Percentiles rank a stretch among this genome's conserved stretches.
Conservation (phyloP, 2,113 vertebrate species). For the Zosterops japonicus region DNA sequence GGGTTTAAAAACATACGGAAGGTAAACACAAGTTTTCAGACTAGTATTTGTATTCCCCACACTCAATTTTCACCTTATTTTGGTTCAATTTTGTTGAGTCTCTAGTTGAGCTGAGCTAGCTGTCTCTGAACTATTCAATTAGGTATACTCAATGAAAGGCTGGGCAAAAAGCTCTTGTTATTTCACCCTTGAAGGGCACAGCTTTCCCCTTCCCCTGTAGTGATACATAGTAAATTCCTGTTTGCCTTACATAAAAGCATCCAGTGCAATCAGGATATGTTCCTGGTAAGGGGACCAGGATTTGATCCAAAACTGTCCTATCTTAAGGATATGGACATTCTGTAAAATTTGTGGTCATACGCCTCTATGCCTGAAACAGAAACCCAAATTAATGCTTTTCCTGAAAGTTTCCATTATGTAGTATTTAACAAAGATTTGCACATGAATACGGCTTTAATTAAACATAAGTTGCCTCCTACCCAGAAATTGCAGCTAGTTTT, state of each 20-base stretch:
- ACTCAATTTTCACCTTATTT: background rate
- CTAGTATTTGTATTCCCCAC: background rate
- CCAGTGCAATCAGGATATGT: background rate
- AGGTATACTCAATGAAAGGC: background rate
- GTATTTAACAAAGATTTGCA: background rate
- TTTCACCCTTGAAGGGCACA: background rate
- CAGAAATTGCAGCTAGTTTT: conserved; percentile 92
- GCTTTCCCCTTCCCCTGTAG: background rate
- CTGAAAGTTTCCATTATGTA: background rate
- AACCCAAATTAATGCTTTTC: background rate
- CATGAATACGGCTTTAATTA: background rate
- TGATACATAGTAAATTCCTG: background rate
- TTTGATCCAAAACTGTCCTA: background rate
- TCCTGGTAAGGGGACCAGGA: background rate
- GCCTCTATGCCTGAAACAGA: background rate
- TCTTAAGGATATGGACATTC: background rate
- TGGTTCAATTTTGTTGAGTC: background rate
- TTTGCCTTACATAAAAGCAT: background rate
- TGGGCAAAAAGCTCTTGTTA: background rate
- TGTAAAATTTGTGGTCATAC: background rate
- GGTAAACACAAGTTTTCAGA: background rate
- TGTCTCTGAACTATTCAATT: background rate
- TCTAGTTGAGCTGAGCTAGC: background rate
- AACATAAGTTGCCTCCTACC: conserved; percentile 79
- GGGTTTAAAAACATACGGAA: background rate